Evolutionary conservation across 1,140 invertebrate species (phyloP).

Genomic region (Lepidotrigona ventralis): DNA sequence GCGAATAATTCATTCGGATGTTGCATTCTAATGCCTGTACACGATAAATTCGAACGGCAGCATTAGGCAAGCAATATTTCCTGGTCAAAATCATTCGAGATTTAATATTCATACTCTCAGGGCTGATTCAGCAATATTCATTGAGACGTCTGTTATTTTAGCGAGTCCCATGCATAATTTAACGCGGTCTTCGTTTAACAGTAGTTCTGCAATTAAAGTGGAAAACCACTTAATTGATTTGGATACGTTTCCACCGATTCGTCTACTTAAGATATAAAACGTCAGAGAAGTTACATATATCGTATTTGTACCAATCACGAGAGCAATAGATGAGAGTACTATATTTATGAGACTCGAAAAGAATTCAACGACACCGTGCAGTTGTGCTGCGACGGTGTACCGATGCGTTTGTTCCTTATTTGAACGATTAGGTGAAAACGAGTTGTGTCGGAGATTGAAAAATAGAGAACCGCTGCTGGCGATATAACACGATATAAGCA

Average conservation of each 20-base stretch:
- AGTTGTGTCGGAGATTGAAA: slow-evolving; percentile 17
- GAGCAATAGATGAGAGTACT: not conserved
- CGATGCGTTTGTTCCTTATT: not conserved
- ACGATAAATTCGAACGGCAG: not conserved
- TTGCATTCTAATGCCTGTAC: not conserved
- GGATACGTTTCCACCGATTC: slow-evolving; percentile 39
- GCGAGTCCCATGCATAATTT: slow-evolving; percentile 27
- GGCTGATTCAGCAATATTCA: slow-evolving; percentile 2
- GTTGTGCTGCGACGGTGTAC: not conserved
- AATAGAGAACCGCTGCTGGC: slow-evolving; percentile 62
- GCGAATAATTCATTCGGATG: slow-evolving; percentile 6
- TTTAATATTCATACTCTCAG: slow-evolving; percentile 1
- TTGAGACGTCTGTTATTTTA: slow-evolving; percentile 6
- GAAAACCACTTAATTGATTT: slow-evolving; percentile 54
- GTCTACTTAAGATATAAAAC: slow-evolving; percentile 24
- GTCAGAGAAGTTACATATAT: not conserved
- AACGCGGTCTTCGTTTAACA: slow-evolving; percentile 17
- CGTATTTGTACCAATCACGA: not conserved
- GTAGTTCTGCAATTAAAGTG: slow-evolving; percentile 34
- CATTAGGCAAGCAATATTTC: not conserved
- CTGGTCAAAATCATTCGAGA: slow-evolving; percentile 6
- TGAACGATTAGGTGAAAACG: slow-evolving; percentile 12
- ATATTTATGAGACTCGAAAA: not conserved
- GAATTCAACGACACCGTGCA: not conserved
- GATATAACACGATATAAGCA: slow-evolving; percentile 69